phyloP scores from a whole-genome alignment of 2,113 vertebrate species.

The Lasiurus cinereus region DNA sequence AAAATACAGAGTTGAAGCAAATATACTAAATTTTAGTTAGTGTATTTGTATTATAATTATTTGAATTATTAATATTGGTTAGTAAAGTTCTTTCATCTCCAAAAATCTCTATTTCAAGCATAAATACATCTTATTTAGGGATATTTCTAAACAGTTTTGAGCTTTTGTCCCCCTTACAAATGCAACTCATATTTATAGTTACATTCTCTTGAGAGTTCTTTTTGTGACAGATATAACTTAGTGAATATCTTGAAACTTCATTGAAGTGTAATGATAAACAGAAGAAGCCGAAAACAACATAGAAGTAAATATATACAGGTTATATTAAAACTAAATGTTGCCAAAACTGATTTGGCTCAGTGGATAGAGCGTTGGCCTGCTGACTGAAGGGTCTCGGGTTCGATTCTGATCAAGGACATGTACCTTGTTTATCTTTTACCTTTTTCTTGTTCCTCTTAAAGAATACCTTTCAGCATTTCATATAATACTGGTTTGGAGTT shows the following conservation, averaged over 20 bases:
- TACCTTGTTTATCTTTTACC: too few relatives aligned
- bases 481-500: too few relatives aligned
- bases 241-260: constrained; percentile 65
- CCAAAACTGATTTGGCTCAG: too few relatives aligned
- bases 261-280: constrained; percentile 45
- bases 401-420: too few relatives aligned
- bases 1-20: constrained; percentile 47
- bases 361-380: too few relatives aligned
- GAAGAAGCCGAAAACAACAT: constrained; percentile 2
- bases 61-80: background rate
- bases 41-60: constrained; percentile 27
- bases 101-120: constrained; percentile 32
- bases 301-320: constrained; percentile 7
- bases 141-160: constrained; percentile 47
- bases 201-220: constrained; percentile 54
- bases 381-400: too few relatives aligned
- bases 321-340: constrained; percentile 7
- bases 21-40: constrained; percentile 37
- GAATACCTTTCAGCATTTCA: too few relatives aligned
- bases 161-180: background rate
- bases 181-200: background rate
- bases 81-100: constrained; percentile 44
- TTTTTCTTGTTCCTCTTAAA: too few relatives aligned
- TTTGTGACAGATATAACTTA: constrained; percentile 36
- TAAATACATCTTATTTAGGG: constrained; percentile 35